Percentiles rank a stretch among this genome's conserved stretches.
These are phyloP conservation scores for Dromius quadrimaculatus DNA, from an alignment of 2,888 invertebrate genomes.

Conservation along the genomic window DNA sequence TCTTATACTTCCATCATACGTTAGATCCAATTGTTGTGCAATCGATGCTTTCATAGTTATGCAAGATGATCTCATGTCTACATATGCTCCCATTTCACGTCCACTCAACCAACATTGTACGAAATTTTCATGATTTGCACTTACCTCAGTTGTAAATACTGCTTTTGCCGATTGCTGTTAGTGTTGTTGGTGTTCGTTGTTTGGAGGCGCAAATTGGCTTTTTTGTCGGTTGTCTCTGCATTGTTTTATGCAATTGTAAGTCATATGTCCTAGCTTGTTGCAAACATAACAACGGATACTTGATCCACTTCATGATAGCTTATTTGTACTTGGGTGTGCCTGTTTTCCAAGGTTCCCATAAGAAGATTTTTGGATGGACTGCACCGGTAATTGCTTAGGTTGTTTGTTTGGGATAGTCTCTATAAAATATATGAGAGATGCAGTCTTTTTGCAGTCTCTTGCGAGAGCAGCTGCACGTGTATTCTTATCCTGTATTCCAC, in stretches of 20 bases:
- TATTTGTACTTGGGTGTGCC: background rate
- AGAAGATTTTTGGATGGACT: background rate
- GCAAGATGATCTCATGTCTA: background rate
- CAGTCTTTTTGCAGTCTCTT: constrained; percentile 9
- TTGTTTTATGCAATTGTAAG: background rate
- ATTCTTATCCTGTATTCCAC: background rate
- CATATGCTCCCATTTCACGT: background rate
- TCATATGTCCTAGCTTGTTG: background rate
- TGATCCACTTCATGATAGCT: background rate
- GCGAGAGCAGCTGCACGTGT: background rate
- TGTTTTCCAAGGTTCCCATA: background rate
- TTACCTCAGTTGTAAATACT: constrained; percentile 8
- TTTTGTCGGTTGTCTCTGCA: too few relatives aligned
- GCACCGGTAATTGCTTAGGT: background rate
- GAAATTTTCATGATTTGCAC: constrained; percentile 6
- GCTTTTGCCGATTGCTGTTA: background rate
- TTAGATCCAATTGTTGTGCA: background rate
- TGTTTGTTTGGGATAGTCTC: background rate
- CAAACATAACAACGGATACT: background rate
- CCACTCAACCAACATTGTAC: constrained; percentile 1
- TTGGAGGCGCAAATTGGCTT: too few relatives aligned
- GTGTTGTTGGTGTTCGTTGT: background rate
- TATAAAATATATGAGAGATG: background rate
- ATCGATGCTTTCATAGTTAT: constrained; percentile 9
- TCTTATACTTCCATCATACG: background rate